Conservation (phyloP, 2,113 vertebrate species). For the Phaetusa simplex region DNA sequence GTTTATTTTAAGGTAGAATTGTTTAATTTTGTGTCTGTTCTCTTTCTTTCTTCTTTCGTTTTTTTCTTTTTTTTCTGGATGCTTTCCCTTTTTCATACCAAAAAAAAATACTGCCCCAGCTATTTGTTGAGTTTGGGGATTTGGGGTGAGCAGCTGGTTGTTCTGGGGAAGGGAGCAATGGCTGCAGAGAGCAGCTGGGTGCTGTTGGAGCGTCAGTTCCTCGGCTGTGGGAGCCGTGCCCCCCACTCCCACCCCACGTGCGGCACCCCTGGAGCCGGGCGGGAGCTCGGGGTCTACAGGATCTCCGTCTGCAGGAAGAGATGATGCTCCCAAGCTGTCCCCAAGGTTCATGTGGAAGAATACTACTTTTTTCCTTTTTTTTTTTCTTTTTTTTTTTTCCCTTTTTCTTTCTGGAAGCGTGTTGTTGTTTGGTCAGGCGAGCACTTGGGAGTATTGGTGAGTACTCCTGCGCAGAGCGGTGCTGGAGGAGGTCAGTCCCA, state of each 20-base stretch:
- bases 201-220: neutral
- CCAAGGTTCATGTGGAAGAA: neutral
- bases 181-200: neutral
- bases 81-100: neutral
- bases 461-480: neutral
- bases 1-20: constrained; percentile 30
- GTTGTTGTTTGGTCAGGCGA: neutral
- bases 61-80: neutral
- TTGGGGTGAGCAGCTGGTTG: neutral
- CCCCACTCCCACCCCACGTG: rapidly evolving
- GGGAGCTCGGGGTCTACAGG: neutral
- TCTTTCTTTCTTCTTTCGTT: neutral
- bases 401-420: neutral
- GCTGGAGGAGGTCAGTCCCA: neutral
- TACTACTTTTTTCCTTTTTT: neutral
- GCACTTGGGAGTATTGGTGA: neutral
- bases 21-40: neutral
- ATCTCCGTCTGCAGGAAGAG: neutral
- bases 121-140: neutral
- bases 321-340: neutral
- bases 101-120: neutral
- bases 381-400: neutral
- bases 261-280: neutral
- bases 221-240: neutral
- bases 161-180: neutral